Conservation (phyloP, 2,113 vertebrate genomes). For the Pogona vitticeps region DNA sequence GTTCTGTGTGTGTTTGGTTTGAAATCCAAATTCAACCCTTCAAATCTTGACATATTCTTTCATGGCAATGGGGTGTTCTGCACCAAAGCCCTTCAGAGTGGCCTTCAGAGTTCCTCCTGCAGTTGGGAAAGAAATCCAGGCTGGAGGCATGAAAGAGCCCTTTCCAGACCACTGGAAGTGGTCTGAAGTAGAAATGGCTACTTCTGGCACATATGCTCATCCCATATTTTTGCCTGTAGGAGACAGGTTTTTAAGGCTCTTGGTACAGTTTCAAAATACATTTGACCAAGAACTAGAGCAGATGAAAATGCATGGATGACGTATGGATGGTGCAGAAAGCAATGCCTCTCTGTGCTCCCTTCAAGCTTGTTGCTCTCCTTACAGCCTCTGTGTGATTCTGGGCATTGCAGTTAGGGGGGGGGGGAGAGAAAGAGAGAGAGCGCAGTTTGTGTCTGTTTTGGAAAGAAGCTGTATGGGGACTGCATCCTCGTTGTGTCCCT, state of each 20-base stretch:
- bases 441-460: too few species aligned
- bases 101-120: background rate
- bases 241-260: background rate
- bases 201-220: background rate
- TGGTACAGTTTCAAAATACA: background rate
- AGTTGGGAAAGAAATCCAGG: background rate
- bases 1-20: background rate
- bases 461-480: background rate
- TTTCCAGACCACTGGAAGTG: background rate
- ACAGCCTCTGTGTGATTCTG: background rate
- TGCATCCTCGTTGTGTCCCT: background rate
- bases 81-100: background rate
- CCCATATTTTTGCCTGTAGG: background rate
- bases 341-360: background rate
- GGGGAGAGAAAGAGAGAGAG: too few species aligned
- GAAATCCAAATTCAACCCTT: background rate
- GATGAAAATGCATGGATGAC: background rate
- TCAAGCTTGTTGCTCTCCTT: background rate
- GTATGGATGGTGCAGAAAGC: background rate
- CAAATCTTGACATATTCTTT: background rate
- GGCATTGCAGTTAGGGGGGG: too few species aligned
- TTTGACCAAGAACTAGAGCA: background rate
- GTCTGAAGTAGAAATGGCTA: background rate
- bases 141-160: background rate
- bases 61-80: background rate